phyloP scores from a whole-genome alignment of 2,113 vertebrate genomes.

The Sylvilagus bachmani region DNA sequence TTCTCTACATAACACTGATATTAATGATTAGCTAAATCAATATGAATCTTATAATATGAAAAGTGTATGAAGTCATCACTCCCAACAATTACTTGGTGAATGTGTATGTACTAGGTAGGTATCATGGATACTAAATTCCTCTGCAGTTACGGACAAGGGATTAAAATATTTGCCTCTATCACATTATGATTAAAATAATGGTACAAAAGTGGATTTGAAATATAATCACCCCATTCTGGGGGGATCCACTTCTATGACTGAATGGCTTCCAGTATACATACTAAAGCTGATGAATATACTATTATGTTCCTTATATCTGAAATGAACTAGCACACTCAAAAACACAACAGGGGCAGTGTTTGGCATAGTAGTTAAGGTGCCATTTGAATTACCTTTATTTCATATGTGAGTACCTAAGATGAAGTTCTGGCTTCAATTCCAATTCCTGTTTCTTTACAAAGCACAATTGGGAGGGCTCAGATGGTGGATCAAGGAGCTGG shows the following conservation, averaged over 20 bases:
- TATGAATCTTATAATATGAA: not conserved
- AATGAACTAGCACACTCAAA: not conserved
- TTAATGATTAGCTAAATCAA: not conserved
- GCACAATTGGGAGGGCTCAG: no score
- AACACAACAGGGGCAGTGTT: not conserved
- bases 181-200: not conserved
- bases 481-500: no score
- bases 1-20: not conserved
- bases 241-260: no score
- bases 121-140: not conserved
- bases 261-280: not conserved
- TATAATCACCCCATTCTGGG: not conserved
- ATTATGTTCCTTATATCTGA: not conserved
- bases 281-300: not conserved
- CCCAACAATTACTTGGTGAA: not conserved
- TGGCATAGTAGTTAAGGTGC: no score
- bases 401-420: no score
- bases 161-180: not conserved
- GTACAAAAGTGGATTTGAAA: not conserved
- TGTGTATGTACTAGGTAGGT: not conserved
- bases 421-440: no score
- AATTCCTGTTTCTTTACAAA: no score
- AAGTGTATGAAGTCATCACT: not conserved
- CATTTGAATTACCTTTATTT: no score
- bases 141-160: not conserved